Percentiles rank a stretch among this genome's conserved stretches.
These are phyloP conservation scores for Melanargia galathea DNA, from an alignment of 2,888 invertebrate species.

Conservation along the genomic window DNA sequence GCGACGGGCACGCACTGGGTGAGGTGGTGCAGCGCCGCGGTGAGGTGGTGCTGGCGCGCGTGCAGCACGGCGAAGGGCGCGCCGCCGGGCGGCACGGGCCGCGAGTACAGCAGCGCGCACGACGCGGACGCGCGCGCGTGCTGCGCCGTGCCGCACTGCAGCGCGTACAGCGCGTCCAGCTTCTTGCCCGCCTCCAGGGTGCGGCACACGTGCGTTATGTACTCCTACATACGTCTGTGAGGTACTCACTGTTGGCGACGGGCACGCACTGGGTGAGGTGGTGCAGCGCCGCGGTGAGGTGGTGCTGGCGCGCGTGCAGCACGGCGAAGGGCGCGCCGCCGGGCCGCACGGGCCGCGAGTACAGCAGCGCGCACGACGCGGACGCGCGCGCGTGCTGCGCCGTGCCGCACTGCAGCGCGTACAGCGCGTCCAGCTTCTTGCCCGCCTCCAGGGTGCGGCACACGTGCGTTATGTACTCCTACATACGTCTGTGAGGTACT, in stretches of 20 bases:
- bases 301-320: slow-evolving; percentile 78
- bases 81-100: slow-evolving; percentile 53
- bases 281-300: slow-evolving; percentile 84
- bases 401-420: slow-evolving; percentile 81
- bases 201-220: slow-evolving; percentile 84
- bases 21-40: slow-evolving; percentile 86
- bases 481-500: slow-evolving; percentile 47
- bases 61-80: slow-evolving; percentile 70
- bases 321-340: slow-evolving; percentile 61
- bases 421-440: too few relatives aligned
- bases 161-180: slow-evolving; percentile 87
- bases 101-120: slow-evolving; percentile 88
- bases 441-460: neutral
- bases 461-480: too few relatives aligned
- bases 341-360: slow-evolving; percentile 74
- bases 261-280: slow-evolving; percentile 84
- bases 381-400: slow-evolving; percentile 89
- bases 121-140: slow-evolving; percentile 90
- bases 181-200: slow-evolving; percentile 86
- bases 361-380: slow-evolving; percentile 90
- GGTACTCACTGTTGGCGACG: slow-evolving; percentile 56
- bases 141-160: slow-evolving; percentile 88
- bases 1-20: slow-evolving; percentile 74
- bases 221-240: too few relatives aligned
- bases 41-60: slow-evolving; percentile 80